Percentiles rank a stretch among this genome's conserved stretches.
phyloP scores from a whole-genome alignment of 2,888 invertebrate genomes.

The Drosophila paracracens region DNA sequence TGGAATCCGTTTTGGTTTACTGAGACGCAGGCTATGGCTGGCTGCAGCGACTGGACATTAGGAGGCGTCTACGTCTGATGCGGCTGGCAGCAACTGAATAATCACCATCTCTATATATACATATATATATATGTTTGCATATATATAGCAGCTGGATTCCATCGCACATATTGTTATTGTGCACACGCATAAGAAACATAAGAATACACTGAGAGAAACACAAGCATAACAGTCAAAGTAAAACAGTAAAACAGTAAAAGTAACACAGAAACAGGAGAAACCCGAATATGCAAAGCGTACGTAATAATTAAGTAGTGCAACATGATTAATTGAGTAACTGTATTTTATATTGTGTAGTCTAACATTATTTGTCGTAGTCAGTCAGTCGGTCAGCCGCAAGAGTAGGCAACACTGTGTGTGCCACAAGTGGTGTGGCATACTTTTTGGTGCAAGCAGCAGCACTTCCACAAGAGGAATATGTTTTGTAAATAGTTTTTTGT shows the following conservation, averaged over 20 bases:
- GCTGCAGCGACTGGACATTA: slow-evolving; percentile 69
- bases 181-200: slow-evolving; percentile 17
- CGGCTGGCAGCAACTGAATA: slow-evolving; percentile 59
- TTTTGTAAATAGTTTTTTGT: slow-evolving; percentile 73
- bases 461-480: slow-evolving; percentile 42
- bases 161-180: slow-evolving; percentile 51
- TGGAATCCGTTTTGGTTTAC: slow-evolving; percentile 92
- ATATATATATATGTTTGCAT: not conserved
- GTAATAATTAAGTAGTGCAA: slow-evolving; percentile 75
- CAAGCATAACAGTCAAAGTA: slow-evolving; percentile 21
- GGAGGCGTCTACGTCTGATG: slow-evolving; percentile 42
- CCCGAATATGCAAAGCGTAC: slow-evolving; percentile 73
- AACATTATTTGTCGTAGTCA: slow-evolving; percentile 31
- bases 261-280: slow-evolving; percentile 33
- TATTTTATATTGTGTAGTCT: slow-evolving; percentile 29
- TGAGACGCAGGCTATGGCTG: slow-evolving; percentile 84
- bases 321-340: slow-evolving; percentile 47
- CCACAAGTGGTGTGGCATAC: slow-evolving; percentile 21
- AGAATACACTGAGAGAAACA: slow-evolving; percentile 15
- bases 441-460: slow-evolving; percentile 20
- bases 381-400: slow-evolving; percentile 30
- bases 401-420: slow-evolving; percentile 32
- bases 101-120: slow-evolving; percentile 7
- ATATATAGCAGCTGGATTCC: slow-evolving; percentile 59
- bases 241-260: slow-evolving; percentile 6